Percentiles rank a stretch among this genome's conserved stretches.
Conservation (phyloP, 2,113 vertebrate genomes). For the Oriolus oriolus region DNA sequence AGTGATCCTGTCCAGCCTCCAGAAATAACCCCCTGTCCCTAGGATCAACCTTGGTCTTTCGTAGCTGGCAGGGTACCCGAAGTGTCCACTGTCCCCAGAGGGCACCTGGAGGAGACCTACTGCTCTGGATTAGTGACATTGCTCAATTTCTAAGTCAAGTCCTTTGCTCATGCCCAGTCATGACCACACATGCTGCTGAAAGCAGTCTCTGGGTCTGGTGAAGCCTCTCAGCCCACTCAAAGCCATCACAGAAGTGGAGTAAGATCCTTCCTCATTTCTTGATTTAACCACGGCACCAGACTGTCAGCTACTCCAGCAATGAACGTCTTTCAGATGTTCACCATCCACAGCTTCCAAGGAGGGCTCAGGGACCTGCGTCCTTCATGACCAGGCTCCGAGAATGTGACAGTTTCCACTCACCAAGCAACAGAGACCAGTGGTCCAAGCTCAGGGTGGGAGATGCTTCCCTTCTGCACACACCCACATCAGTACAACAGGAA, state of each 20-base stretch:
- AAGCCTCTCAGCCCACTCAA: not conserved
- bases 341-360: not conserved
- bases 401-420: not conserved
- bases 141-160: not conserved
- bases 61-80: not conserved
- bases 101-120: not conserved
- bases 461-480: not conserved
- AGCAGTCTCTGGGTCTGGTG: not conserved
- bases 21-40: not conserved
- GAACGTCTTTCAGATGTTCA: not conserved
- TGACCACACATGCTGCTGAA: not conserved
- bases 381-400: not conserved
- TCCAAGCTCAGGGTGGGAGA: not conserved
- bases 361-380: not conserved
- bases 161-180: not conserved
- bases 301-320: not conserved
- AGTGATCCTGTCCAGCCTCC: not conserved
- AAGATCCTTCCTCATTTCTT: not conserved
- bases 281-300: not conserved
- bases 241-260: not conserved
- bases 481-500: not conserved
- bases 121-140: not conserved
- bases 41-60: not conserved
- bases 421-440: not conserved
- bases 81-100: not conserved